Evolutionary conservation across 2,113 vertebrate species (phyloP).

Genomic region (Gambusia affinis): DNA sequence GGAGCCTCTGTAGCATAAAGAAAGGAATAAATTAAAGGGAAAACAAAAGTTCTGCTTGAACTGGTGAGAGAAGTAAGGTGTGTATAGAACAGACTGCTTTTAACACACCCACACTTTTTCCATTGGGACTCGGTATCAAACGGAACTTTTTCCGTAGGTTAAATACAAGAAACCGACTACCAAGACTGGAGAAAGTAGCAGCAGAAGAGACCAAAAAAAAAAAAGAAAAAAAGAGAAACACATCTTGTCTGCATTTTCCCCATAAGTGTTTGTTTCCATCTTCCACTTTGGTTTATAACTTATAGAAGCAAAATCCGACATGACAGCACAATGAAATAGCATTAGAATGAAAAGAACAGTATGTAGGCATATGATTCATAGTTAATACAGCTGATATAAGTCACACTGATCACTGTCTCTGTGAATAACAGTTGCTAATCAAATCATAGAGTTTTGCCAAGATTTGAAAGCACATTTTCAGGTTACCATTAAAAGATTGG

Average conservation of each 20-base stretch:
- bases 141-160: neutral
- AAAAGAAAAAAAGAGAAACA: neutral
- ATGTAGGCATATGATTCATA: neutral
- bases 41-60: neutral
- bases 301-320: neutral
- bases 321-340: neutral
- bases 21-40: neutral
- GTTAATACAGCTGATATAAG: conserved; percentile 29
- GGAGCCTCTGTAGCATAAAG: neutral
- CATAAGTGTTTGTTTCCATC: neutral
- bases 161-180: conserved; percentile 4
- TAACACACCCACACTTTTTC: neutral
- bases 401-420: conserved; percentile 37
- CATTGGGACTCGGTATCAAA: neutral
- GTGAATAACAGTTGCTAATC: neutral
- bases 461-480: neutral
- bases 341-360: neutral
- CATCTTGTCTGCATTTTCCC: neutral
- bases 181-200: neutral
- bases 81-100: neutral
- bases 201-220: neutral
- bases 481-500: neutral
- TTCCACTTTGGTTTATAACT: neutral
- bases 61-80: neutral
- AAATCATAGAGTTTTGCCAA: neutral